These are phyloP conservation scores for Zeus faber DNA, from an alignment of 2,113 vertebrate genomes.

Conservation along the genomic window DNA sequence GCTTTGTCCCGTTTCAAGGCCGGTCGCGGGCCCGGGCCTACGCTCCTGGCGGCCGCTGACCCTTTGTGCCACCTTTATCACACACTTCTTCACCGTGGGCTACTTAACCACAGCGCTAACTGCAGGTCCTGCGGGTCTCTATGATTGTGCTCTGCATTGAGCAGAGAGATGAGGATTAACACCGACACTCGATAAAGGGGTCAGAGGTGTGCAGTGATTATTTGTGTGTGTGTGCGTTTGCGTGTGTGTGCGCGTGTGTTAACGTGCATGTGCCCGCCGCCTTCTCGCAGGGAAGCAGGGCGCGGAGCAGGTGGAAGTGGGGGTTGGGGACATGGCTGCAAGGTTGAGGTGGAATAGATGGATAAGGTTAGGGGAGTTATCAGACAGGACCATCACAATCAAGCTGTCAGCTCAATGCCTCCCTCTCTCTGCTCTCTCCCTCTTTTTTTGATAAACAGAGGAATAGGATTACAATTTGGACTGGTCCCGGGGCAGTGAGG, in stretches of 20 bases:
- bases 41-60: constrained; percentile 61
- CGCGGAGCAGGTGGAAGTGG: constrained; percentile 49
- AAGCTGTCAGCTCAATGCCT: constrained; percentile 80
- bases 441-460: constrained; percentile 81
- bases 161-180: constrained; percentile 77
- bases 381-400: constrained; percentile 84
- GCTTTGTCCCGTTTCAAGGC: constrained; percentile 54
- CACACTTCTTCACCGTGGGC: constrained; percentile 65
- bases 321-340: constrained; percentile 67
- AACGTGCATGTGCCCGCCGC: constrained; percentile 22
- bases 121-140: constrained; percentile 70
- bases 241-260: constrained; percentile 61
- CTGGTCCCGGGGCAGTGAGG: constrained; percentile 71
- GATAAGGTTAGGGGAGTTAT: constrained; percentile 82
- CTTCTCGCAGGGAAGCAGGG: constrained; percentile 29
- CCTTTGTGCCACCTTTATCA: constrained; percentile 71
- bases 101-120: constrained; percentile 73
- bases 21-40: constrained; percentile 39
- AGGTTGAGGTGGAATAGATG: constrained; percentile 80
- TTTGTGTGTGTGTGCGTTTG: constrained; percentile 51
- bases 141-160: constrained; percentile 75
- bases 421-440: constrained; percentile 68
- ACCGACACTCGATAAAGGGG: constrained; percentile 78
- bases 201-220: constrained; percentile 76
- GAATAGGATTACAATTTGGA: constrained; percentile 83